Evolutionary conservation across 2,113 vertebrate species (phyloP).

Genomic region (Psittacus erithacus): DNA sequence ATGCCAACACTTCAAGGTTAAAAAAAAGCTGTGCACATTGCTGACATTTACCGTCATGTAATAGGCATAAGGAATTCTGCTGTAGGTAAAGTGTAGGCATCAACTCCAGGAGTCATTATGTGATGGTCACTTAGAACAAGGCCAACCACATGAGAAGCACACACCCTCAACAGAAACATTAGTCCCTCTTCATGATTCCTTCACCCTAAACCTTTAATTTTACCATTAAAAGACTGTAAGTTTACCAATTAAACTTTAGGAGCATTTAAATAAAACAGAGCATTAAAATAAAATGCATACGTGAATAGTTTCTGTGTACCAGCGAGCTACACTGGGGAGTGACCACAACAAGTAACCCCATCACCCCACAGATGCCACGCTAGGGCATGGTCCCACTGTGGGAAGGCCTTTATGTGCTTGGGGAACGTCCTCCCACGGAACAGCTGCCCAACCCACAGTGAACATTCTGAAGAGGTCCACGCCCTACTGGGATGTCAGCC

Average conservation of each 20-base stretch:
- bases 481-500: neutral
- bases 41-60: neutral
- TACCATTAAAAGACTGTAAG: neutral
- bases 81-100: neutral
- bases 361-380: accelerated
- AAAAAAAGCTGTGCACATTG: neutral
- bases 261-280: neutral
- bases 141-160: neutral
- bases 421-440: neutral
- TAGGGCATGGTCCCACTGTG: accelerated
- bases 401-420: neutral
- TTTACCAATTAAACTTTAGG: neutral
- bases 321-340: accelerated
- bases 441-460: accelerated
- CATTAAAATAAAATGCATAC: neutral
- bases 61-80: neutral
- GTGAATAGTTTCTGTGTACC: neutral
- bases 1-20: neutral
- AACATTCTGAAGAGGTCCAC: neutral
- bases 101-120: neutral
- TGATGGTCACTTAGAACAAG: neutral
- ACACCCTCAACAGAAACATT: neutral
- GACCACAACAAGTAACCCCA: neutral
- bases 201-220: neutral
- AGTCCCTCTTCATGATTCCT: neutral